Evolutionary conservation across 1,140 invertebrate species (phyloP).

Genomic region (Eueides isabella): DNA sequence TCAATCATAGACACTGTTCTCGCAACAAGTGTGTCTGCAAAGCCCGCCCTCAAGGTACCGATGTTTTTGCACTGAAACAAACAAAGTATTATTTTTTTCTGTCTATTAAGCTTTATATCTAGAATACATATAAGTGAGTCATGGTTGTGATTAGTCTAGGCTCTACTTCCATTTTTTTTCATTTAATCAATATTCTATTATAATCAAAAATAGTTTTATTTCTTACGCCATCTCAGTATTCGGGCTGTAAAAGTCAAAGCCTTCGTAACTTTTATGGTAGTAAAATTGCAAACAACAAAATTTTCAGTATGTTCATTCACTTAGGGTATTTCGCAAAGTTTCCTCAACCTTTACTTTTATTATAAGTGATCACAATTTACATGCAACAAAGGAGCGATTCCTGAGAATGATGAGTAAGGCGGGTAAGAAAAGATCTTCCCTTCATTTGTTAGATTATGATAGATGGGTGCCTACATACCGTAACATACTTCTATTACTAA

Average conservation of each 20-base stretch:
- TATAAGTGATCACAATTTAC: slow-evolving; percentile 15
- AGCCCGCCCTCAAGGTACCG: slow-evolving; percentile 68
- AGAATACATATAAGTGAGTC: no score
- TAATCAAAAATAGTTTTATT: no score
- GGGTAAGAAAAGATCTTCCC: slow-evolving; percentile 15
- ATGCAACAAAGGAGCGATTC: slow-evolving; percentile 24
- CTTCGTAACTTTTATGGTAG: neutral
- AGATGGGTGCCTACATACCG: slow-evolving; percentile 9
- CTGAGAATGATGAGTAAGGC: slow-evolving; percentile 18
- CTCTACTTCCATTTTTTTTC: no score
- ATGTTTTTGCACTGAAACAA: slow-evolving; percentile 74
- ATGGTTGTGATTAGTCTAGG: no score
- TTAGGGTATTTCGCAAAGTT: neutral
- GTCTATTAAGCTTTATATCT: neutral
- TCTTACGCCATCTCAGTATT: no score
- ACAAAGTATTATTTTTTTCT: slow-evolving; percentile 8
- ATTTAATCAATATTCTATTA: no score
- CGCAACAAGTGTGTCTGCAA: slow-evolving; percentile 50
- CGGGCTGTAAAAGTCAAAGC: neutral
- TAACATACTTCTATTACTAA: slow-evolving; percentile 11
- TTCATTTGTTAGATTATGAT: slow-evolving; percentile 32
- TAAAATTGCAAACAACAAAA: neutral
- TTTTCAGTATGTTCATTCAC: neutral
- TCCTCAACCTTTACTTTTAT: slow-evolving; percentile 20
- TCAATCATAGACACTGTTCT: slow-evolving; percentile 59